phyloP scores from a whole-genome alignment of 2,888 invertebrate genomes.

The Lysandra coridon region DNA sequence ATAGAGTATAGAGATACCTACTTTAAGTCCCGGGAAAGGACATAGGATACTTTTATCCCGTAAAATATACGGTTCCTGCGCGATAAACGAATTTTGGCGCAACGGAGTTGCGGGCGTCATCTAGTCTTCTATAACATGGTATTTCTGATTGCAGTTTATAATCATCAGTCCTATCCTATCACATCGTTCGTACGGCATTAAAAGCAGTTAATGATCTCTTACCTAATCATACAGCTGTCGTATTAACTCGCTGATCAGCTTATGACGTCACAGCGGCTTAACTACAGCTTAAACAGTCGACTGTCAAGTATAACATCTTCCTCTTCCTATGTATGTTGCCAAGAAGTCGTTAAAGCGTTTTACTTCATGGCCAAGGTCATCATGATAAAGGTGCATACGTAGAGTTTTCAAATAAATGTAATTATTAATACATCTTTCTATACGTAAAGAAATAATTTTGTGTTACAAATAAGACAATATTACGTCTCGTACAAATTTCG shows the following conservation, averaged over 20 bases:
- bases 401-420: neutral
- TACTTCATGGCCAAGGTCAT: neutral
- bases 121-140: no score
- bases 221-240: constrained; percentile 2
- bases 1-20: no score
- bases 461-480: no score
- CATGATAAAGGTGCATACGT: neutral
- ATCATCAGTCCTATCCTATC: neutral
- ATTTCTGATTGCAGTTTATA: neutral
- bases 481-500: no score
- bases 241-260: neutral
- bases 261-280: constrained; percentile 5
- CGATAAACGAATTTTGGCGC: no score
- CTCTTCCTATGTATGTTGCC: neutral
- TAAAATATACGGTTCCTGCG: no score
- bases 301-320: constrained; percentile 7
- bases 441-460: neutral
- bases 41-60: no score
- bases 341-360: neutral
- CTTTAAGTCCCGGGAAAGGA: no score
- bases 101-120: no score
- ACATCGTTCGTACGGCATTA: neutral
- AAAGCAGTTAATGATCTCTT: neutral
- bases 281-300: neutral
- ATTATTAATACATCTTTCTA: neutral